Conservation (phyloP, 2,888 invertebrate species). For the Drosophila ustulata region DNA sequence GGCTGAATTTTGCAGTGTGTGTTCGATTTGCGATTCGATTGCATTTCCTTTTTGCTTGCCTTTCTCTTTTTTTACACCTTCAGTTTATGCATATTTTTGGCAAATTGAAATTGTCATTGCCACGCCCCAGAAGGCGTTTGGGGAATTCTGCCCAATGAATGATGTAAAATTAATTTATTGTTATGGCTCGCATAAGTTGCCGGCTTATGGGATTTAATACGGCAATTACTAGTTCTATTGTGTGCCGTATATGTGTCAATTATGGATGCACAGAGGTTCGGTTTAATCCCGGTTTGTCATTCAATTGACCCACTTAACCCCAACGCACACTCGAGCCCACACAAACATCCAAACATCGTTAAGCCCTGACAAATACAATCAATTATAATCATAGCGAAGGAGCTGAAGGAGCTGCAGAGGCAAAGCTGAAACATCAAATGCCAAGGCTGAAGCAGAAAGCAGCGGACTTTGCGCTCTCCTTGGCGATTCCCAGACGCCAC, state of each 20-base stretch:
- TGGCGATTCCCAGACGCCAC: conserved; percentile 51
- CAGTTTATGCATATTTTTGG: not conserved
- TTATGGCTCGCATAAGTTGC: conserved; percentile 1
- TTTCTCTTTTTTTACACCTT: conserved; percentile 10
- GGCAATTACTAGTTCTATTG: conserved; percentile 10
- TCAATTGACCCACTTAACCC: conserved; percentile 49
- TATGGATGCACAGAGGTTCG: conserved; percentile 20
- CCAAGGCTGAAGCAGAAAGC: not conserved
- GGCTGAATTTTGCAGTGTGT: conserved; percentile 3
- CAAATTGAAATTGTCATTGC: not conserved
- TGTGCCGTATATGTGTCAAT: conserved; percentile 7
- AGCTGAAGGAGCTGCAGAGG: not conserved
- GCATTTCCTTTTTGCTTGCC: not conserved
- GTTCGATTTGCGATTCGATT: not conserved
- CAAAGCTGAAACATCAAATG: conserved; percentile 20
- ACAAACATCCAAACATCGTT: conserved; percentile 10
- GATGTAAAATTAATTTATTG: not conserved
- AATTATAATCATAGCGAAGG: conserved; percentile 42
- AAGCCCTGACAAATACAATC: conserved; percentile 46
- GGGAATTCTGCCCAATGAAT: not conserved
- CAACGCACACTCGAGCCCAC: not conserved
- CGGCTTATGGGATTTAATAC: conserved; percentile 5
- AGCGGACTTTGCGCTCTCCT: not conserved
- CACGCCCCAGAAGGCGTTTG: not conserved
- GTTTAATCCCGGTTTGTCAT: conserved; percentile 27